Base-by-base conservation (phyloP, 2,797 vertebrate species). In the Morelia viridis region DNA sequence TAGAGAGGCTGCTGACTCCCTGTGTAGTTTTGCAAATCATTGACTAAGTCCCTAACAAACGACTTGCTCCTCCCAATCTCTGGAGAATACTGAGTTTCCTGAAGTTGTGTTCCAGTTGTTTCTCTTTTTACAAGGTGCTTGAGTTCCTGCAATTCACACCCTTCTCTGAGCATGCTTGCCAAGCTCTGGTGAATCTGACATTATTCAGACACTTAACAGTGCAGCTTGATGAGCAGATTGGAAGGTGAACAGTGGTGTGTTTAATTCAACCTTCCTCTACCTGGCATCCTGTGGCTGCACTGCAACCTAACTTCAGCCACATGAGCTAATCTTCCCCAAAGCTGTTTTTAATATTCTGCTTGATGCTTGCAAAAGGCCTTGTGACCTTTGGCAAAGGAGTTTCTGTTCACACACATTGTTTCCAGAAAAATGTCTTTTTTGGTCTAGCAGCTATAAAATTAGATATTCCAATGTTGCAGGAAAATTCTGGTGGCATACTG, bases 321-420 rank as follows among this genome's bases (percentile, higher is more conserved):
- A 28, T 6, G 65, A 68, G n/a, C 13, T 31, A 31, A 68, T 68
- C 15, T n/a, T 31, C n/a, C 13, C 65, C 65, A 31, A 31, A 31
- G 5, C 5, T 68, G 13, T 31, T 3, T 64, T 64, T 64, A 10
- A 64, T 28, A 64, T n/a, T 65, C 64, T n/a, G 0, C 35, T 35
- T 26, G 56, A 24, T 17, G 2, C 2, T 46, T 28, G 22, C 56
- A 41, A 46, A 87, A n/a, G 56, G 5, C 26, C 35, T 8, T 46
- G 26, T 19, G 28, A 22, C 60, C 58, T 84, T 84, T n/a, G 41
- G 9, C 22, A 57, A 65, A 56, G 3, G 2, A 26, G 1, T 57
- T 3, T 28, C 31, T n/a, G 22, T 60, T 58, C 13, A 0, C n/a
- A 5, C n/a, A 1, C n/a, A 11, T 13, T 11, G 0, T 19, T 76